These are phyloP conservation scores for Hyperoplus lanceolatus DNA, from an alignment of 2,797 vertebrate genomes.

Conservation along the genomic window DNA sequence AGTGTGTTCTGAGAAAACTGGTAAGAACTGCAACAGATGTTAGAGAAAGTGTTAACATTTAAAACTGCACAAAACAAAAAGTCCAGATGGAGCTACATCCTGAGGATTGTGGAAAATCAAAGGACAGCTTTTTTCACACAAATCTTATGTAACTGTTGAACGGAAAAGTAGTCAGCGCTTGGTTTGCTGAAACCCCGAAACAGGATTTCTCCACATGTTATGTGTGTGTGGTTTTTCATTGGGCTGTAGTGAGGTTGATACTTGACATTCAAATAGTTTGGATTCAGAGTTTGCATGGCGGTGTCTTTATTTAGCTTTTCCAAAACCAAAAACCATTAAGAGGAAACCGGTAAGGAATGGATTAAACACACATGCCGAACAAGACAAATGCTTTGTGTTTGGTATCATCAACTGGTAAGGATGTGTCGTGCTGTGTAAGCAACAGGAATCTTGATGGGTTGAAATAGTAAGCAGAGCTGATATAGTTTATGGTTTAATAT, in stretches of 20 bases:
- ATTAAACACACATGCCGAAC: not conserved
- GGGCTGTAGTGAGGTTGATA: not conserved
- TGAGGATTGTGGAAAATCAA: not conserved
- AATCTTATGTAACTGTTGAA: constrained; percentile 27
- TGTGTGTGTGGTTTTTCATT: not conserved
- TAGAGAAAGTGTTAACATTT: constrained; percentile 27
- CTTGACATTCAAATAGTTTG: constrained; percentile 1
- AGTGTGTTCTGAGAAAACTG: constrained; percentile 24
- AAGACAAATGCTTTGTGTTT: not conserved
- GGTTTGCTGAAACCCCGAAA: not conserved
- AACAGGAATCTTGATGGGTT: not conserved
- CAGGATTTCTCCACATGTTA: not conserved
- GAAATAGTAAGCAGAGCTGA: not conserved
- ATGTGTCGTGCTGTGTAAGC: not conserved
- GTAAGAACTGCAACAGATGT: constrained; percentile 43
- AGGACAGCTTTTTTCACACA: constrained; percentile 7
- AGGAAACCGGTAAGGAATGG: not conserved
- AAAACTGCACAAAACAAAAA: constrained; percentile 8
- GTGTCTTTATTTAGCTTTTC: not conserved
- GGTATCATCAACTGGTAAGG: not conserved
- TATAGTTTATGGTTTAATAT: not conserved
- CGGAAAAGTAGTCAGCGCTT: constrained; percentile 23
- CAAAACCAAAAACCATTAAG: not conserved
- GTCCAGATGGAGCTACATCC: constrained; percentile 36
- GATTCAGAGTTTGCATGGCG: not conserved